A percentile compares a stretch with the other conserved stretches of the same genome.
Conservation (phyloP, 2,888 invertebrate genomes). For the Dysmachus trigonus region DNA sequence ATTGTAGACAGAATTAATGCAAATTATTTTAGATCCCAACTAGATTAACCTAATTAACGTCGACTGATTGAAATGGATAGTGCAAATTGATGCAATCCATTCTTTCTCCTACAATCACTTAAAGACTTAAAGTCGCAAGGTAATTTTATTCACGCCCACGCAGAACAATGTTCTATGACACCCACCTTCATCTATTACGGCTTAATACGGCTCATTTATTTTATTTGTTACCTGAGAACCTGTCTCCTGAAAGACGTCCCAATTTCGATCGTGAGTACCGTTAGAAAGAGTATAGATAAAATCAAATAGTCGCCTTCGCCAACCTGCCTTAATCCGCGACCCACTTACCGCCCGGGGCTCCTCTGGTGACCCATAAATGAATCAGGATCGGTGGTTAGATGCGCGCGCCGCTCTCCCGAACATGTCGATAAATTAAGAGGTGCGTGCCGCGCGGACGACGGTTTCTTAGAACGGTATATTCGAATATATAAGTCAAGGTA, state of each 20-base stretch:
- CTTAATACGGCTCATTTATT: background rate
- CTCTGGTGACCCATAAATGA: slow-evolving; percentile 2
- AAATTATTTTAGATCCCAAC: background rate
- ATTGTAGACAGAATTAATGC: background rate
- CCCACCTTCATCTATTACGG: background rate
- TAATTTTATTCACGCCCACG: background rate
- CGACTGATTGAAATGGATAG: background rate
- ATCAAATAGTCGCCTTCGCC: background rate
- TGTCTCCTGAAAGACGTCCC: background rate
- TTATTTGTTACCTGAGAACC: background rate
- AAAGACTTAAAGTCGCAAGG: background rate
- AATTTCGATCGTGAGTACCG: background rate
- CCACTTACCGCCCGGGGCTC: background rate
- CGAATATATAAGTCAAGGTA: background rate
- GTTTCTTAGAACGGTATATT: background rate
- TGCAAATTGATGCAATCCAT: background rate
- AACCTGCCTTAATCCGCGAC: background rate
- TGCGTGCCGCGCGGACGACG: background rate
- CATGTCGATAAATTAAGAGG: background rate
- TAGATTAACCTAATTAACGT: background rate
- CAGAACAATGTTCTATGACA: background rate
- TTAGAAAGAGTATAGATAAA: background rate
- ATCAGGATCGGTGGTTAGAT: background rate
- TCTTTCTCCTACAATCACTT: background rate
- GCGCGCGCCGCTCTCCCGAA: background rate